Percentiles rank a stretch among this genome's conserved stretches.
phyloP scores from a whole-genome alignment of 35 echinoderm and acorn worm species.

The Holothuria glaberrima region DNA sequence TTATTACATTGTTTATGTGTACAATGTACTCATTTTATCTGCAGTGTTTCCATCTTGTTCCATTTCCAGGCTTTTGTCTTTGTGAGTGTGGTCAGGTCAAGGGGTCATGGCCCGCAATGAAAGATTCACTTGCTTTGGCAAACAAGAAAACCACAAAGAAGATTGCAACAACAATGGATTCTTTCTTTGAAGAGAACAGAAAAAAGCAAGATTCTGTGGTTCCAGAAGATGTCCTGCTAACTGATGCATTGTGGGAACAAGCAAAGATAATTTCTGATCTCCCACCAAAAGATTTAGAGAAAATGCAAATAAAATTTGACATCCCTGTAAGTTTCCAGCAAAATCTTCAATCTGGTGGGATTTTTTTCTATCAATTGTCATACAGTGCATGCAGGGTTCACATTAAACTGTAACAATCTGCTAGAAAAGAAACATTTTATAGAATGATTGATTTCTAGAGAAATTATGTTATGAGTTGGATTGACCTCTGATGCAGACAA shows the following conservation, averaged over 20 bases:
- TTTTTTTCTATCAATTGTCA: no score
- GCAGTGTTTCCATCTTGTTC: no score
- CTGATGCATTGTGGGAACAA: slow-evolving; percentile 21
- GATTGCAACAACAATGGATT: neutral
- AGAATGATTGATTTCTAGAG: no score
- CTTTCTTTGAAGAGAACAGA: neutral
- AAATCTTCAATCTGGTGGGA: no score
- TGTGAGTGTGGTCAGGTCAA: slow-evolving; percentile 29
- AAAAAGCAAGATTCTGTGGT: neutral
- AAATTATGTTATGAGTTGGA: no score
- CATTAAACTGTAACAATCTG: no score
- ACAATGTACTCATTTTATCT: no score
- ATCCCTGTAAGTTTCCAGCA: slow-evolving; percentile 25
- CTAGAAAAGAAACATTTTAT: no score
- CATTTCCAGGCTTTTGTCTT: neutral
- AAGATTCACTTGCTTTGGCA: neutral
- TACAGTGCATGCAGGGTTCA: no score
- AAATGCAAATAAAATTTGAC: slow-evolving; percentile 33
- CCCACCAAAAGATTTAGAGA: neutral
- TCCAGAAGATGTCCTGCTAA: neutral
- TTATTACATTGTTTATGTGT: no score
- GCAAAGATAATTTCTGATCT: neutral
- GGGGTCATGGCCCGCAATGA: neutral
- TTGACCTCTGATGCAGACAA: no score
- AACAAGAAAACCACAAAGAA: neutral